Base-by-base conservation (phyloP, 2,888 invertebrate genomes). In the Caenorhabditis afra region DNA sequence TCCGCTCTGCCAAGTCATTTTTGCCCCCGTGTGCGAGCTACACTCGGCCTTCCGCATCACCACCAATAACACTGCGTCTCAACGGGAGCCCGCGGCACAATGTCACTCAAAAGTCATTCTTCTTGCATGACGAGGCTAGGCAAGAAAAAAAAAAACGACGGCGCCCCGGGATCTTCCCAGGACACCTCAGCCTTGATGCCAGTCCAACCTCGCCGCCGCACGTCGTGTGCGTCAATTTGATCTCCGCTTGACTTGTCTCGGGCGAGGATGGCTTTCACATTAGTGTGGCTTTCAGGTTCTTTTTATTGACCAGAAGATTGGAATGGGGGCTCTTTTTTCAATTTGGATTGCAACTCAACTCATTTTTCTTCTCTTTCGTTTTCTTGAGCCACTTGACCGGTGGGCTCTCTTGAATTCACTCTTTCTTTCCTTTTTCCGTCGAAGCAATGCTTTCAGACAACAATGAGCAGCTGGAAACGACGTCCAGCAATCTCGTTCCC, bases 401-500 rank as follows among this genome's bases (percentile, higher is more conserved):
- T 29, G 4, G 3, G 3, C 29, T 29, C 41, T 41, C 41, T 41
- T 11, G 41, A 41, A 2, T 41, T 41, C 37, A 37, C 8, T 50
- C 20, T 47, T 35, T 16, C 23, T 10, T 47, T 47, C 1, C 14
- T n/a, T n/a, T n/a, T n/a, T n/a, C n/a, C n/a, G n/a, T n/a, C n/a
- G n/a, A n/a, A n/a, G n/a, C n/a, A 16, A 16, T 47, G 16, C 8
- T 59, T 59, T 3, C 47, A 59, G 29, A 29, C 11, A 29, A 10
- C 45, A 59, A 84, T 84, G 84, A 82, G 84, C 82, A 79, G 77
- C 64, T 77, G 71, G 66, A 76, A 81, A 62, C 73, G 84, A 37
- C 53, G 84, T 4, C 78, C 84, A 8, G 84, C 82, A 41, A 83
- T 84, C 53, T 74, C 84, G 11, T 78, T 82, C 37, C 81, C 81